phyloP scores from a whole-genome alignment of 1,140 invertebrate genomes.

The Drosophila carrolli region DNA sequence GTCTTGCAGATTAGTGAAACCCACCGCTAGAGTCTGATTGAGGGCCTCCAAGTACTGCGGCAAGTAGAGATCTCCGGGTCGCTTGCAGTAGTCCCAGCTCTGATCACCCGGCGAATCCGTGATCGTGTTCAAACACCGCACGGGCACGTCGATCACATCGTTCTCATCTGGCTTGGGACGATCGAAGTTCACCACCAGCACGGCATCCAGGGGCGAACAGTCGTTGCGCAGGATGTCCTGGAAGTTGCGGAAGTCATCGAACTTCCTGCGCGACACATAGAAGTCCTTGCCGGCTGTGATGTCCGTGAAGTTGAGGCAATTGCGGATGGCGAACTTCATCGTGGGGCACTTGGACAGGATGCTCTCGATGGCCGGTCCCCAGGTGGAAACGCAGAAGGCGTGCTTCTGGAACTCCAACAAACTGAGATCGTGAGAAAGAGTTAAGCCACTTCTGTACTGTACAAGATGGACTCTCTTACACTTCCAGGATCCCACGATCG shows the following conservation, averaged over 20 bases:
- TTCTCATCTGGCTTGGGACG: slow-evolving; percentile 17
- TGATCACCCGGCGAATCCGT: slow-evolving; percentile 9
- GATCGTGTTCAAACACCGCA: slow-evolving; percentile 1
- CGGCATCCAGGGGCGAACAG: slow-evolving; percentile 64
- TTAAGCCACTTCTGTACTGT: no score
- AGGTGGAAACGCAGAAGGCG: slow-evolving; percentile 75
- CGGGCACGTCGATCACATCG: slow-evolving; percentile 52
- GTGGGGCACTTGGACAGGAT: slow-evolving; percentile 76
- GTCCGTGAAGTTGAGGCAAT: slow-evolving; percentile 73
- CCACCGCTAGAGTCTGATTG: slow-evolving; percentile 61
- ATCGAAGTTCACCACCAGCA: slow-evolving; percentile 77
- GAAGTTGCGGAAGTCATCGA: slow-evolving; percentile 66
- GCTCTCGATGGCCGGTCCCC: slow-evolving; percentile 78
- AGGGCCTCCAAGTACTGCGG: slow-evolving; percentile 59
- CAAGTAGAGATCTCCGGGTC: slow-evolving; percentile 57
- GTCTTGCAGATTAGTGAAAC: background rate
- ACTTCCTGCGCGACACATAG: slow-evolving; percentile 65
- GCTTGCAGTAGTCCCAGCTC: slow-evolving; percentile 68
- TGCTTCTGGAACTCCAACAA: slow-evolving; percentile 70
- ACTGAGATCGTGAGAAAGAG: slow-evolving; percentile 8
- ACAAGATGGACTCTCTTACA: slow-evolving; percentile 39
- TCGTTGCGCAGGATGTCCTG: slow-evolving; percentile 61
- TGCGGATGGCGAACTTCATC: slow-evolving; percentile 78
- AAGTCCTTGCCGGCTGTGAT: slow-evolving; percentile 74
- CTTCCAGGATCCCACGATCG: slow-evolving; percentile 71